A percentile compares a stretch with the other conserved stretches of the same genome.
phyloP scores from a whole-genome alignment of 2,113 vertebrate species.

The Danionella cerebrum region DNA sequence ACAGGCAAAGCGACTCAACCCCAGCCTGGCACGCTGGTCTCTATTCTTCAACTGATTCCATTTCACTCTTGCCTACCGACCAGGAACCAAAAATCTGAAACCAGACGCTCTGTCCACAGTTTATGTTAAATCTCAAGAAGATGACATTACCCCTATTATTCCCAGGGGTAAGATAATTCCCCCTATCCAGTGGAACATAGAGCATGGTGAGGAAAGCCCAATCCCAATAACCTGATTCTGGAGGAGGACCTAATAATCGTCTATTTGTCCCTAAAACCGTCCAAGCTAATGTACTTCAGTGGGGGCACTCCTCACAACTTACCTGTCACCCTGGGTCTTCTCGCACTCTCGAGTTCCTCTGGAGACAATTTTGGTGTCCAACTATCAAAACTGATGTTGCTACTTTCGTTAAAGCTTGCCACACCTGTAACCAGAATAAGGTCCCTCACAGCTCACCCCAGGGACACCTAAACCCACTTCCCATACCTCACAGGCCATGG shows the following conservation, averaged over 20 bases:
- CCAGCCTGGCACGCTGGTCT: background rate
- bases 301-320: too few relatives aligned
- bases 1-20: background rate
- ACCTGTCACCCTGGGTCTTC: too few relatives aligned
- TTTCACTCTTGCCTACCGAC: background rate
- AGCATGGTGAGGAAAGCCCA: background rate
- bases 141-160: background rate
- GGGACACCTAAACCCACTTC: background rate
- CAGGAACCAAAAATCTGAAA: slow-evolving; percentile 11
- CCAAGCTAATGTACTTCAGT: too few relatives aligned
- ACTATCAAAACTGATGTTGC: background rate
- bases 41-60: background rate
- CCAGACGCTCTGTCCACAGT: background rate
- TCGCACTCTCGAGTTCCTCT: background rate
- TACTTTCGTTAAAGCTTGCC: background rate
- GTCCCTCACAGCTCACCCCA: background rate
- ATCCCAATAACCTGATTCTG: too few relatives aligned
- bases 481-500: background rate
- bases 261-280: too few relatives aligned
- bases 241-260: too few relatives aligned
- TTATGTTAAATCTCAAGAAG: background rate
- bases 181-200: background rate
- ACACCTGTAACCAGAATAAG: background rate
- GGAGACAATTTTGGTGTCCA: background rate
- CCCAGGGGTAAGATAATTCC: background rate